phyloP scores from a whole-genome alignment of 2,888 invertebrate species.

The Dichetophora obliterata region DNA sequence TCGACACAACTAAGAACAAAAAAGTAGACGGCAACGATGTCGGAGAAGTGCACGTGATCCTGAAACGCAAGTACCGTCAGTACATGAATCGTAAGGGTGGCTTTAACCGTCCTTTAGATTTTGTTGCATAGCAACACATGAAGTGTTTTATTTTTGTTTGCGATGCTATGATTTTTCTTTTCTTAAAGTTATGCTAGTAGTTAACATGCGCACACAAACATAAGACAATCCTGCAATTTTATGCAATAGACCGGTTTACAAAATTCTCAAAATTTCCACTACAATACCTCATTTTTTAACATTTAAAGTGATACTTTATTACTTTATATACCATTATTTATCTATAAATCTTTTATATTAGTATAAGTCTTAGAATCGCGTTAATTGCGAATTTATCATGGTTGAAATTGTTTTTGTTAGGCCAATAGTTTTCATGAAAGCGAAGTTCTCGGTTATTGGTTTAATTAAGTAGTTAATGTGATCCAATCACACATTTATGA shows the following conservation, averaged over 20 bases:
- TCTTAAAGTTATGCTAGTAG: conserved; percentile 16
- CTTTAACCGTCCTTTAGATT: conserved; percentile 97
- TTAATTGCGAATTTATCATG: neutral
- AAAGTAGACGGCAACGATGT: conserved; percentile 94
- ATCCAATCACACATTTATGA: neutral
- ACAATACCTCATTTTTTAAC: conserved; percentile 54
- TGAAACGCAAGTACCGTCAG: conserved; percentile 96
- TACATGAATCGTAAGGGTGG: conserved; percentile 99
- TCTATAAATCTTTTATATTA: neutral
- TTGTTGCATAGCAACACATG: conserved; percentile 81
- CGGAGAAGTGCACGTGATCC: conserved; percentile 94
- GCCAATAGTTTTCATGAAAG: neutral
- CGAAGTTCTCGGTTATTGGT: neutral
- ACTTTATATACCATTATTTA: neutral
- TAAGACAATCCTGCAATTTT: conserved; percentile 68
- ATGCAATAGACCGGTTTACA: conserved; percentile 70
- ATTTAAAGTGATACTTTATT: neutral
- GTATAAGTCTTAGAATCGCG: too few species aligned
- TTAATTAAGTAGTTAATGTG: neutral
- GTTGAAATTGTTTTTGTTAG: neutral
- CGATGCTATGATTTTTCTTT: conserved; percentile 39
- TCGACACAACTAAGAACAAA: conserved; percentile 96
- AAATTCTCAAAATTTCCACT: conserved; percentile 68
- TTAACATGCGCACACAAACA: conserved; percentile 18
- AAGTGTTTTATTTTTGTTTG: conserved; percentile 50